A percentile compares a stretch with the other conserved stretches of the same genome.
Evolutionary conservation across 2,113 vertebrate genomes (phyloP).

Genomic region (Loxodonta africana): DNA sequence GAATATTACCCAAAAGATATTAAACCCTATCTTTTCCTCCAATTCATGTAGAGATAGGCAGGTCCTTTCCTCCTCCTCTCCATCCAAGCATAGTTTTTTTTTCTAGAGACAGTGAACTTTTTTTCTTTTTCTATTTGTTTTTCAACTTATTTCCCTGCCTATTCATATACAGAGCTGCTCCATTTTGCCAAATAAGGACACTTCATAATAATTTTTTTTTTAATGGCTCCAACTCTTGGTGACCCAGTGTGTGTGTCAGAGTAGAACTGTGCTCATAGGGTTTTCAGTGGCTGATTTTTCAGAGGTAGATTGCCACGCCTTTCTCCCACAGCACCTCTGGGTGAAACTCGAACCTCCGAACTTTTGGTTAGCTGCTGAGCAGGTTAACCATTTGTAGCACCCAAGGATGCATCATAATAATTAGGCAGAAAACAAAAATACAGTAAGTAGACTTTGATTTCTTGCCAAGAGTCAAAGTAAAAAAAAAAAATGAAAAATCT

Average conservation of each 20-base stretch:
- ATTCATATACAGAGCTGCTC: background rate
- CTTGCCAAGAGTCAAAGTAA: background rate
- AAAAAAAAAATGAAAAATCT: background rate
- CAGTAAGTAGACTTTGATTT: background rate
- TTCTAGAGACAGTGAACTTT: background rate
- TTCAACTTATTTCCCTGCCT: background rate
- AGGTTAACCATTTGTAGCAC: background rate
- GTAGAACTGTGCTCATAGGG: background rate
- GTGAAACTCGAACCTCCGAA: background rate
- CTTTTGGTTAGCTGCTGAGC: background rate
- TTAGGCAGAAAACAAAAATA: background rate
- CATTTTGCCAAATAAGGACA: background rate
- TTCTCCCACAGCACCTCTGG: background rate
- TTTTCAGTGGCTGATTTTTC: background rate
- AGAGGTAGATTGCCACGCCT: background rate
- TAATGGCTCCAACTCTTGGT: background rate
- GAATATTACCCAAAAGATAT: slow-evolving; percentile 91
- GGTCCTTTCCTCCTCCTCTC: slow-evolving; percentile 41
- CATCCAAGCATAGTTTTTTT: background rate
- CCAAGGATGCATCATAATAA: background rate
- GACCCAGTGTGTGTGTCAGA: background rate
- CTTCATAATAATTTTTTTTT: background rate
- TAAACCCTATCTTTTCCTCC: slow-evolving; percentile 58
- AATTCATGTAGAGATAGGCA: slow-evolving; percentile 17
- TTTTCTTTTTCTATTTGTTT: fast-evolving